A percentile compares a stretch with the other conserved stretches of the same genome.
These are phyloP conservation scores for Capitella teleta DNA, from an alignment of 1,140 invertebrate species.

Conservation along the genomic window DNA sequence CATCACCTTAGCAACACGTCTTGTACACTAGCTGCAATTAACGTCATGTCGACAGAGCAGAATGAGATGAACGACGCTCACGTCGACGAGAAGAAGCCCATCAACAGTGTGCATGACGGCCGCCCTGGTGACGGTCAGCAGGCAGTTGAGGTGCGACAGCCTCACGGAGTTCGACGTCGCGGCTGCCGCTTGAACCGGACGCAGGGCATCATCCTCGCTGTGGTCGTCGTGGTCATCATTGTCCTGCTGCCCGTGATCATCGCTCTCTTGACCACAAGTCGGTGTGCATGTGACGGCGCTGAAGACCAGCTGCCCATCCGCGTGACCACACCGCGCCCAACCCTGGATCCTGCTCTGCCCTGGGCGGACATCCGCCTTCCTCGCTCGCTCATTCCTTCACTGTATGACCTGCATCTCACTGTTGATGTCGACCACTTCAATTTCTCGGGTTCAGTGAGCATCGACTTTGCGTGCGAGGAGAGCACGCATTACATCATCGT, in stretches of 20 bases:
- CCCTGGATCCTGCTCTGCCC: constrained; percentile 6
- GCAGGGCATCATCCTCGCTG: neutral
- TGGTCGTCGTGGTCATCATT: neutral
- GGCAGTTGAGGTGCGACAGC: neutral
- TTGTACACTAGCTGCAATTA: no score
- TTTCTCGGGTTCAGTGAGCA: constrained; percentile 19
- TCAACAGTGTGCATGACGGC: neutral
- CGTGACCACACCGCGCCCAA: neutral
- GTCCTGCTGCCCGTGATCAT: neutral
- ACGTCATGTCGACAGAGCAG: no score
- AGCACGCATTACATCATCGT: constrained; percentile 20
- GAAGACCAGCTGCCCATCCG: neutral
- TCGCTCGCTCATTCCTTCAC: constrained; percentile 15
- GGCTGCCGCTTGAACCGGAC: neutral
- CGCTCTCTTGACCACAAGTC: neutral
- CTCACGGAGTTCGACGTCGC: no score
- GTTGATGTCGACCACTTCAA: constrained; percentile 17
- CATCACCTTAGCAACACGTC: no score
- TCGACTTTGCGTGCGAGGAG: constrained; percentile 12
- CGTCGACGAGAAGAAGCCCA: constrained; percentile 1
- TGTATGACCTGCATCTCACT: constrained; percentile 19
- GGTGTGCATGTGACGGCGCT: neutral
- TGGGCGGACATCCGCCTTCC: constrained; percentile 20
- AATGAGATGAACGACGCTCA: neutral
- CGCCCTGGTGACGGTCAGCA: neutral